Evolutionary conservation across 2,797 vertebrate species (phyloP).

Genomic region (Xenops minutus): DNA sequence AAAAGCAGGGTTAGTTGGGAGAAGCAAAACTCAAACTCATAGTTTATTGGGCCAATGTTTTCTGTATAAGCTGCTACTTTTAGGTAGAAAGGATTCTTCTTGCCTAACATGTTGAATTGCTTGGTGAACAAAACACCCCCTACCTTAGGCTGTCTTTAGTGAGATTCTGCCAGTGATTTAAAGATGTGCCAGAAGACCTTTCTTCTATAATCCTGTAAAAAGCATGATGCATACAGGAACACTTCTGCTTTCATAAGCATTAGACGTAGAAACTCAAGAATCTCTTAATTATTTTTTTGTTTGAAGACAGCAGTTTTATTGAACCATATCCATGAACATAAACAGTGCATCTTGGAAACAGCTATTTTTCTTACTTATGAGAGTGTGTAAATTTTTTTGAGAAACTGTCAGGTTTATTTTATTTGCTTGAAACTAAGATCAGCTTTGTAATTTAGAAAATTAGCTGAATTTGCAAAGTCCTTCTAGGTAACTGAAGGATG

Average conservation of each 20-base stretch:
- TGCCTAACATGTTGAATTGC: not conserved
- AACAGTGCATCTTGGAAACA: not conserved
- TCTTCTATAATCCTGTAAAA: not conserved
- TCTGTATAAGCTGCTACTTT: not conserved
- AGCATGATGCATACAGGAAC: not conserved
- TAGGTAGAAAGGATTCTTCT: not conserved
- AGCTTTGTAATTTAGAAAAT: not conserved
- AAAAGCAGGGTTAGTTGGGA: not conserved
- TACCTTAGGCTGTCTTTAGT: not conserved
- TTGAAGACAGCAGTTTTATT: not conserved
- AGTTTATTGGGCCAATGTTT: not conserved
- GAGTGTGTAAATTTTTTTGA: not conserved
- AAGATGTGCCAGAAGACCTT: not conserved
- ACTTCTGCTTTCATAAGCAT: not conserved
- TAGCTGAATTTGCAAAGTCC: not conserved
- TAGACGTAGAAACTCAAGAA: not conserved
- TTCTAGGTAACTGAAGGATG: not conserved
- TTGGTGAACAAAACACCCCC: not conserved
- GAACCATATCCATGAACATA: not conserved
- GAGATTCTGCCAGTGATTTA: not conserved
- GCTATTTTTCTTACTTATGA: not conserved
- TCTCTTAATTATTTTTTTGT: not conserved
- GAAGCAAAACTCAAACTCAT: not conserved
- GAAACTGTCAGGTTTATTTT: not conserved
- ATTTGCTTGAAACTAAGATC: not conserved